Evolutionary conservation across 2,113 vertebrate genomes (phyloP).

Genomic region (Patagioenas fasciata): DNA sequence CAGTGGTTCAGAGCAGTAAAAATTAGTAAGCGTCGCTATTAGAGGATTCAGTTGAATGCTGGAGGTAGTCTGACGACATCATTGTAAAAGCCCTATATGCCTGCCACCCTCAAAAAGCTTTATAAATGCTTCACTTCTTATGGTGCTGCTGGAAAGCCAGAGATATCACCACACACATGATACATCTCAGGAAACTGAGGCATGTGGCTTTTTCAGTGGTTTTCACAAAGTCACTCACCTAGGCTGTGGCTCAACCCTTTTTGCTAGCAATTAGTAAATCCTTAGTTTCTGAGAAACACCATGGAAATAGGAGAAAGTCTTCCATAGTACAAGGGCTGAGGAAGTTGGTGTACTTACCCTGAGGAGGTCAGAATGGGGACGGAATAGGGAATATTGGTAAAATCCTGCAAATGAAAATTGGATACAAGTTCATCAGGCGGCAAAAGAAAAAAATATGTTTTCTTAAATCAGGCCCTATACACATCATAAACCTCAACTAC

Average conservation of each 20-base stretch:
- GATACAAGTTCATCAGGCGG: neutral
- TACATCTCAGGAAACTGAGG: conserved; percentile 26
- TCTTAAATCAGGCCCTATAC: neutral
- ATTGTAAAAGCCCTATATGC: neutral
- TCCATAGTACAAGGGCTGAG: neutral
- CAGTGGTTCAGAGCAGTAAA: neutral
- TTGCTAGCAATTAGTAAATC: neutral
- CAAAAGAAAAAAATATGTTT: neutral
- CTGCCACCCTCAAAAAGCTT: neutral
- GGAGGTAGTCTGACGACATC: neutral
- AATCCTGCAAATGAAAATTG: neutral
- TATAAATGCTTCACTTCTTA: neutral
- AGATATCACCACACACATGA: accelerated
- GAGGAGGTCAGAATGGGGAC: neutral
- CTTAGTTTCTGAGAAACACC: neutral
- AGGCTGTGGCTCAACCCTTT: neutral
- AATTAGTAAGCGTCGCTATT: neutral
- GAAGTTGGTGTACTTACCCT: neutral
- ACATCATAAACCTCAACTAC: accelerated
- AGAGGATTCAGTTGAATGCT: neutral
- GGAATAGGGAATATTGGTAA: neutral
- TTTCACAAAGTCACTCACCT: accelerated
- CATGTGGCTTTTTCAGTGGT: accelerated
- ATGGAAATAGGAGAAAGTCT: neutral
- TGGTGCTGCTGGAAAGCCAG: neutral